Conservation (phyloP, 2,113 vertebrate species). For the Orthonyx spaldingii region DNA sequence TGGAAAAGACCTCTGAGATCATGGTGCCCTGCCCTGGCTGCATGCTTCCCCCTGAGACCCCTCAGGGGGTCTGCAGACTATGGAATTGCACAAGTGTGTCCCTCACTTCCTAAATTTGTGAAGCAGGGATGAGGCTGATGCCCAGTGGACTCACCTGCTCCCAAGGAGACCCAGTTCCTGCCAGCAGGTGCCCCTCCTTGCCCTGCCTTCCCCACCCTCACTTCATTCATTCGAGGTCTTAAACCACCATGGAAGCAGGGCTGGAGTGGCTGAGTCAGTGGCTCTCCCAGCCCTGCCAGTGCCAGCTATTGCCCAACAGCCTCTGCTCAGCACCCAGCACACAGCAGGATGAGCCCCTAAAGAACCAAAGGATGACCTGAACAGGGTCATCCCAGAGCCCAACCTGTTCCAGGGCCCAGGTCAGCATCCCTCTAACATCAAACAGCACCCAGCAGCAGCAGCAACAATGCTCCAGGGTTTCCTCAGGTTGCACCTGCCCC, state of each 20-base stretch:
- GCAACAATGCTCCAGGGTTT: not conserved
- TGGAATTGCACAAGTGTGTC: not conserved
- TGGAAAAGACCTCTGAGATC: not conserved
- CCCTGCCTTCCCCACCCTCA: not conserved
- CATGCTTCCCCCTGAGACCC: not conserved
- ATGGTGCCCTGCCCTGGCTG: not conserved
- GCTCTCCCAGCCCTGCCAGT: not conserved
- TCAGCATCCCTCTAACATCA: not conserved
- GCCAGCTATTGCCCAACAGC: not conserved
- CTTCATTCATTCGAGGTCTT: not conserved
- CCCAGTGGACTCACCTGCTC: not conserved
- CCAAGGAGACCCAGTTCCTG: accelerated
- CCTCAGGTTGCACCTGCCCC: not conserved
- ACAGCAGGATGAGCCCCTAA: not conserved
- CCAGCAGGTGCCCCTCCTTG: not conserved
- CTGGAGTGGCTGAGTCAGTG: not conserved
- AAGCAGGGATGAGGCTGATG: not conserved
- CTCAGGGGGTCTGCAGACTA: not conserved
- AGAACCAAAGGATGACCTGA: not conserved
- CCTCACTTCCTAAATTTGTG: not conserved
- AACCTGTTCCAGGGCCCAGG: not conserved
- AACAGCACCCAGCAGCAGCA: not conserved
- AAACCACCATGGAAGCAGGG: not conserved
- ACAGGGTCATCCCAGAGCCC: not conserved
- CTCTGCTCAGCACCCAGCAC: not conserved